Evolutionary conservation across 2,113 vertebrate genomes (phyloP).

Genomic region (Myxocyprinus asiaticus): DNA sequence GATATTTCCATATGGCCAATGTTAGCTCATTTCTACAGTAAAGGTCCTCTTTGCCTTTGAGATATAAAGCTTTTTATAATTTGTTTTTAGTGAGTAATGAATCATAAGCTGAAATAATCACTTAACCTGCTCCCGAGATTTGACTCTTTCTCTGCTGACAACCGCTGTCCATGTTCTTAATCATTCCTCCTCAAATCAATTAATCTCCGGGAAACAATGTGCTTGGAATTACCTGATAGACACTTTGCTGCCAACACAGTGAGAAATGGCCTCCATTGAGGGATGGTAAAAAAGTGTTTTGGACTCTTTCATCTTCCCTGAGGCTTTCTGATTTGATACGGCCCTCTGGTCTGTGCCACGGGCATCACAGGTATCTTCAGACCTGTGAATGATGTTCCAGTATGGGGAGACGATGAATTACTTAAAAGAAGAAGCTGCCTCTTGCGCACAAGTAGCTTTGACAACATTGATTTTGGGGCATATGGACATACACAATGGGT

Average conservation of each 20-base stretch:
- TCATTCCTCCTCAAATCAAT: slow-evolving; percentile 41
- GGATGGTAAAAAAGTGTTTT: slow-evolving; percentile 13
- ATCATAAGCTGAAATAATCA: slow-evolving; percentile 43
- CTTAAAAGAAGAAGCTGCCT: slow-evolving; percentile 34
- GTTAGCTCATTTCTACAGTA: slow-evolving; percentile 7
- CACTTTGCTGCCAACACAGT: slow-evolving; percentile 16
- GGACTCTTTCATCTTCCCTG: neutral
- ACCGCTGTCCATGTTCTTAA: slow-evolving; percentile 29
- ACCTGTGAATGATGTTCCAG: slow-evolving; percentile 22
- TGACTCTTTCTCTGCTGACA: slow-evolving; percentile 31
- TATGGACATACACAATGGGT: slow-evolving; percentile 20
- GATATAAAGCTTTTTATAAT: slow-evolving; percentile 22
- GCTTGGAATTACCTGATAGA: slow-evolving; percentile 11
- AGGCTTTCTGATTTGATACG: slow-evolving; percentile 12
- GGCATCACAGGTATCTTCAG: slow-evolving; percentile 14
- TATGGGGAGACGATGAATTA: neutral
- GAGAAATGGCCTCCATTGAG: slow-evolving; percentile 30
- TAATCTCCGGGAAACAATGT: slow-evolving; percentile 33
- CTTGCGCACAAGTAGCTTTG: slow-evolving; percentile 24
- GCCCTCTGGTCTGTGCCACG: neutral
- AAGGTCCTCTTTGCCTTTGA: slow-evolving; percentile 19
- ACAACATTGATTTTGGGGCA: slow-evolving; percentile 47
- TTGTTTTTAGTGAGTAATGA: slow-evolving; percentile 32
- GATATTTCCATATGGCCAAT: neutral
- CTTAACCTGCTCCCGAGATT: slow-evolving; percentile 45